Conservation (phyloP, 2,888 invertebrate genomes). For the Chouioia cunea region DNA sequence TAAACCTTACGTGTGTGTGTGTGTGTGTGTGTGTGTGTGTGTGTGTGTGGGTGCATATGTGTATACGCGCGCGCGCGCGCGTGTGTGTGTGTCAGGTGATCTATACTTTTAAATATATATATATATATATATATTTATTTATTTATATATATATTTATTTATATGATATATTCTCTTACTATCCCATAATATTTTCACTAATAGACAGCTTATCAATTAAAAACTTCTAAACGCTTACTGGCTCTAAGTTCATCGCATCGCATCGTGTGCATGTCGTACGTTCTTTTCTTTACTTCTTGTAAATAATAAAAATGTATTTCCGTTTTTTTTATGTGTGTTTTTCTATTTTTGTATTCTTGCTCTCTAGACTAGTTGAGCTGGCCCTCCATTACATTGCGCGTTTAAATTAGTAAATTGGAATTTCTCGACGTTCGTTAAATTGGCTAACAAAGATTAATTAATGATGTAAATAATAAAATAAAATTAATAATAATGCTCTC, state of each 20-base stretch:
- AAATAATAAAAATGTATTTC: slow-evolving; percentile 43
- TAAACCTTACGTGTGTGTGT: too few relatives aligned
- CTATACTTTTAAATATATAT: too few relatives aligned
- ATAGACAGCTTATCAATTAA: slow-evolving; percentile 45
- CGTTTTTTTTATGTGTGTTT: slow-evolving; percentile 32
- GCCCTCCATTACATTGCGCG: slow-evolving; percentile 59
- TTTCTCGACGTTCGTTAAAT: slow-evolving; percentile 57
- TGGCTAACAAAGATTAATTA: slow-evolving; percentile 52
- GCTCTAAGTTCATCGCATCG: slow-evolving; percentile 61
- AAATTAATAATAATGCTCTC: slow-evolving; percentile 50
- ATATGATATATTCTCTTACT: slow-evolving; percentile 40
- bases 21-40: too few relatives aligned
- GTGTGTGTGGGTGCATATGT: too few relatives aligned
- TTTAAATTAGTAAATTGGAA: slow-evolving; percentile 56
- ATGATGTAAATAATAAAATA: slow-evolving; percentile 5
- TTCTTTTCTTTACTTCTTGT: background rate
- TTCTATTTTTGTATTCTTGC: slow-evolving; percentile 57
- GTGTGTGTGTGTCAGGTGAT: too few relatives aligned
- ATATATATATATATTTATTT: slow-evolving; percentile 31
- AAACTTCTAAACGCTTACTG: slow-evolving; percentile 59
- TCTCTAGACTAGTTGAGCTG: slow-evolving; percentile 69
- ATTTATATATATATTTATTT: slow-evolving; percentile 32
- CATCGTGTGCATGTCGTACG: slow-evolving; percentile 40
- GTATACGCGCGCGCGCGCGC: too few relatives aligned
- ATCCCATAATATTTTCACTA: slow-evolving; percentile 47